A percentile compares a stretch with the other conserved stretches of the same genome.
Conservation (phyloP, 1,140 invertebrate genomes). For the Tribolium castaneum region DNA sequence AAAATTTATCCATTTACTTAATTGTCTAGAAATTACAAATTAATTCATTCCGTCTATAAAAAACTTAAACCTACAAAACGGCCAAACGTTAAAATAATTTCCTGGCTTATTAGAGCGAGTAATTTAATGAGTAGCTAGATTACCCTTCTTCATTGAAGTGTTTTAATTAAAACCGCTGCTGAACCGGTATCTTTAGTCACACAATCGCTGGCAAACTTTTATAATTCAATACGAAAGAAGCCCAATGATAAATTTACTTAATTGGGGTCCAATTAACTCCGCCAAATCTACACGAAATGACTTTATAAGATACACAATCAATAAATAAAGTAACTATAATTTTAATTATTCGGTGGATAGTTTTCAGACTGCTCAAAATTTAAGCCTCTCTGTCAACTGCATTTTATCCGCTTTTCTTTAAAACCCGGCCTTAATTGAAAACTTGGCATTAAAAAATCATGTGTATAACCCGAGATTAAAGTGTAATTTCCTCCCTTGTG, state of each 20-base stretch:
- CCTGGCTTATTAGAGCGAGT: not conserved
- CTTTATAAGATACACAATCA: not conserved
- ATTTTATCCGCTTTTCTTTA: too few species aligned
- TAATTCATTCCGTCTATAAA: not conserved
- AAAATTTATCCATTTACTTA: too few species aligned
- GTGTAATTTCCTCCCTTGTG: not conserved
- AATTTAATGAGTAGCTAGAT: not conserved
- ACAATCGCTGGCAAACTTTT: not conserved
- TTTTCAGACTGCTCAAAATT: not conserved
- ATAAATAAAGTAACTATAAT: not conserved
- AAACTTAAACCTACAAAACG: not conserved
- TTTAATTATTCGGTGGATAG: too few species aligned
- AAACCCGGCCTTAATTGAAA: not conserved
- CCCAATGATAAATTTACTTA: not conserved
- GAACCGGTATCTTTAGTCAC: not conserved
- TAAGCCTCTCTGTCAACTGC: too few species aligned
- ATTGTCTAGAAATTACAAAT: not conserved
- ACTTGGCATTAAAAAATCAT: not conserved
- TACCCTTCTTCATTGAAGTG: not conserved
- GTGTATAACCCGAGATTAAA: not conserved
- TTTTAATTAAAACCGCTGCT: not conserved
- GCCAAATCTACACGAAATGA: not conserved
- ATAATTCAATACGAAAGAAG: not conserved
- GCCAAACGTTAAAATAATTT: not conserved
- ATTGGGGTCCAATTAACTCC: not conserved